Base-by-base conservation (phyloP, 1,140 invertebrate species). In the Drosophila ambigua region DNA sequence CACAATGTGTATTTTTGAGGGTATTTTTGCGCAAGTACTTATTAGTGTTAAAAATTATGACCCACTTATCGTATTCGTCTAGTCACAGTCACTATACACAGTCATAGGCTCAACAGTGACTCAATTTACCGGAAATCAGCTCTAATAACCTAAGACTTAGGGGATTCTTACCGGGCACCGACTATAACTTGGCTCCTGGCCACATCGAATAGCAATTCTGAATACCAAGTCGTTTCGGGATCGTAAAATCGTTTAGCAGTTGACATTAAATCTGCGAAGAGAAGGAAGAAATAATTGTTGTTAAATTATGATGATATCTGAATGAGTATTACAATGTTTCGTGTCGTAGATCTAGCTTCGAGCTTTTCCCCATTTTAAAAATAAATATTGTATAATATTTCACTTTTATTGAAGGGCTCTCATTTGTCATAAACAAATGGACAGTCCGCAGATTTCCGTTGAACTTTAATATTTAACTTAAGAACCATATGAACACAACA, bases 171-270 rank as follows among this genome's bases (percentile, higher is more conserved):
- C 96, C 96, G 94, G 62, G 96, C 95, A 59, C 96, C 96, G 68
- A 96, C 95, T 65, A 97, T 93, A 63, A 98, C 93, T 92, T 97
- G 96, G 90, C 96, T 95, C 85, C 96, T 94, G 51, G 95, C 94
- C 28, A 97, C 95, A 93, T 97, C 96, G 91, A 97, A 97, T 23
- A 97, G 92, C 82, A 97, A 92, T 92, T 96, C 95, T 7, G 96
- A 95, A 92, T 95, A 97, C 62, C 94, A 94, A 39, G 94, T 94
- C 65, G 95, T 94, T 54, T 94, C 94, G 44, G 94, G 93, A 79
- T 95, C 94, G 75, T 93, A 92, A 84, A 95, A 96, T 83, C 93
- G 93, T 91, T 93, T 93, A 49, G 93, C 92, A 44, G 92, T 85
- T 67, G 92, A 92, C 92, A 94, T 91, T 61, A 94, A 87, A 91